phyloP scores from a whole-genome alignment of 2,113 vertebrate species.

The Clarias macrocephalus region DNA sequence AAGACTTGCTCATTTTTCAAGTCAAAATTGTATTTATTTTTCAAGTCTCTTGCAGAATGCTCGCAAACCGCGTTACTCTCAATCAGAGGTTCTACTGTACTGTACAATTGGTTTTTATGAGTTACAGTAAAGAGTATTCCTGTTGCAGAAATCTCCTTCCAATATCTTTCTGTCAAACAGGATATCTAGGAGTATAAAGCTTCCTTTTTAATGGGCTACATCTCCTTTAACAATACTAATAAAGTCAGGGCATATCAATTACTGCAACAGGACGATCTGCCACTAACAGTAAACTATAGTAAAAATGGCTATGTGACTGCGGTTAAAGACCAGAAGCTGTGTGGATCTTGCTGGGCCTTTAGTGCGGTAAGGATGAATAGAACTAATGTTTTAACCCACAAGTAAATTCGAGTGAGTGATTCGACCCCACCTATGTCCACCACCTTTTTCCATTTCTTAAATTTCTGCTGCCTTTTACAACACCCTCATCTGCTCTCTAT shows the following conservation, averaged over 20 bases:
- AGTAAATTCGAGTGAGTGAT: not conserved
- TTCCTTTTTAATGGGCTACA: slow-evolving; percentile 62
- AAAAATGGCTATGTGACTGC: slow-evolving; percentile 43
- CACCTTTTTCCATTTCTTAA: not conserved
- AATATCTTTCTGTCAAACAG: slow-evolving; percentile 52
- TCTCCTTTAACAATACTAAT: slow-evolving; percentile 67
- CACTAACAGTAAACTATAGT: slow-evolving; percentile 47
- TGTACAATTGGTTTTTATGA: slow-evolving; percentile 13
- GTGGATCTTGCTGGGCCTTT: slow-evolving; percentile 54
- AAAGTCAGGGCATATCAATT: slow-evolving; percentile 57
- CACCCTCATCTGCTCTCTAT: not conserved
- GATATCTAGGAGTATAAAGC: slow-evolving; percentile 72
- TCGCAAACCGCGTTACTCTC: too few species aligned
- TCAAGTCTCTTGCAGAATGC: too few species aligned
- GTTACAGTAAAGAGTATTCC: slow-evolving; percentile 60
- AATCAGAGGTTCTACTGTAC: not conserved
- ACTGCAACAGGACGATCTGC: slow-evolving; percentile 54
- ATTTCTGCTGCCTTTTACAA: too few species aligned
- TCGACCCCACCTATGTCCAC: not conserved
- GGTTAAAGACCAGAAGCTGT: slow-evolving; percentile 38
- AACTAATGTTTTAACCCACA: not conserved
- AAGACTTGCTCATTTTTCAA: too few species aligned
- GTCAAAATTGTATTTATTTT: too few species aligned
- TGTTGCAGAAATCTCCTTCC: not conserved
- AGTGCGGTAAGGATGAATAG: slow-evolving; percentile 43